Percentiles rank a stretch among this genome's conserved stretches.
phyloP scores from a whole-genome alignment of 2,113 vertebrate genomes.

The Pyxicephalus adspersus region DNA sequence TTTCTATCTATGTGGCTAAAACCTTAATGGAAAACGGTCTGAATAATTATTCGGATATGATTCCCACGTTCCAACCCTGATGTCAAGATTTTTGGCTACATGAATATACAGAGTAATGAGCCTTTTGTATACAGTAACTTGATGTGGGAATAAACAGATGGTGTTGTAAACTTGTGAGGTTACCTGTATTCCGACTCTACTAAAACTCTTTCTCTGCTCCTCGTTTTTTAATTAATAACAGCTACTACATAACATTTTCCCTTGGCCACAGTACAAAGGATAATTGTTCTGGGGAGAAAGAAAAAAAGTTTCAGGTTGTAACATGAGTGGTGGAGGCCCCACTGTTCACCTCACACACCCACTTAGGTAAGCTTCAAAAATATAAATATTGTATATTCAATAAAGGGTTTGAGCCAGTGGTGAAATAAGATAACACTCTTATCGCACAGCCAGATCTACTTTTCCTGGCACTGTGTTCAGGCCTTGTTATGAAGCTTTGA shows the following conservation, averaged over 20 bases:
- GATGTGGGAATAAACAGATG: neutral
- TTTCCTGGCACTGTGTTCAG: conserved; percentile 29
- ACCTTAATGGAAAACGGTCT: too few species aligned
- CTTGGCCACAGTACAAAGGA: conserved; percentile 45
- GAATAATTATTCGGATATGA: too few species aligned
- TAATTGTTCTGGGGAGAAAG: conserved; percentile 15
- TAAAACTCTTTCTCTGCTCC: neutral
- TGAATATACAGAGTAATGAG: neutral
- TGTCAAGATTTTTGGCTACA: neutral
- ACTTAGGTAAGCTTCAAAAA: conserved; percentile 49
- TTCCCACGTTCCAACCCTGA: too few species aligned
- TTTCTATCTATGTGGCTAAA: too few species aligned
- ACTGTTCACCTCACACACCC: conserved; percentile 31
- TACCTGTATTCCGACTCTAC: neutral
- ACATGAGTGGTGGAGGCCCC: conserved; percentile 17
- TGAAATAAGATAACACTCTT: conserved; percentile 25
- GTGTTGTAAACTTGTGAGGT: neutral
- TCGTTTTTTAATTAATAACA: conserved; percentile 26
- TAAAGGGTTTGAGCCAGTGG: conserved; percentile 4
- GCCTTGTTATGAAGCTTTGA: conserved; percentile 19
- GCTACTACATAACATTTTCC: conserved; percentile 28
- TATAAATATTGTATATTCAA: conserved; percentile 27
- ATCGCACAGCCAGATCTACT: conserved; percentile 33
- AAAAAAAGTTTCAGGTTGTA: conserved; percentile 41
- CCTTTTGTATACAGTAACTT: neutral